Base-by-base conservation (phyloP, 2,888 invertebrate species). In the Adela reaumurella region DNA sequence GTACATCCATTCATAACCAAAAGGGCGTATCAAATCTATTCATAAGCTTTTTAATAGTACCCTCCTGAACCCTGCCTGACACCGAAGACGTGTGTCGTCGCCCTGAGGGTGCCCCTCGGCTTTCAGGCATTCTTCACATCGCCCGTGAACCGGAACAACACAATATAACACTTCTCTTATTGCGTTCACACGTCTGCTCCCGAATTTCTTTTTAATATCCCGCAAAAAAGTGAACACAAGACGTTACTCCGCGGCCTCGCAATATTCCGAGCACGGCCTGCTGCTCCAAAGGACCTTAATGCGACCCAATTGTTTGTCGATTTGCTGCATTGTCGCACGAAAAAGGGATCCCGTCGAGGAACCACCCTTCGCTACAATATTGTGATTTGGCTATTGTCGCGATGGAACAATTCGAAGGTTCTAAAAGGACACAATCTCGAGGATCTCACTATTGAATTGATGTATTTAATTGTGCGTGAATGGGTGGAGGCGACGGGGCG, bases 391-490 rank as follows among this genome's bases (percentile, higher is more conserved):
- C 59, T 55, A 57, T 58, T 60, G 55, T 58, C 43, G 19, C 17
- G 24, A 20, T 44, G 35, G 35, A 35, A 47, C 43, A 43, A 48
- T 48, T 19, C 28, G 43, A 3, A 35, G 8, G 28, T 17, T 48
- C 29, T 43, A 47, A 48, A 48, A 43, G 44, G 46, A 46, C 46
- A 24, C 48, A 28, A 16, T 44, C 35, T 35, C 35, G 14, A 35
- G 35, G 11, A 35, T 35, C 14, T 35, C 14, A 35, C 35, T 35
- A 14, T 14, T 14, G 35, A 66, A 68, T 68, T 64, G 62, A 61
- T 62, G 59, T 59, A 65, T 65, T 62, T 66, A 70, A 70, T 70
- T 67, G 68, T 66, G 68, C 64, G 70, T 65, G 62, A 68, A 65
- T 56, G 59, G 58, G 59, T 62, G 59, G 63, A 48, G 55, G 59